phyloP scores from a whole-genome alignment of 1,140 invertebrate species.

The Drosophila rufa region DNA sequence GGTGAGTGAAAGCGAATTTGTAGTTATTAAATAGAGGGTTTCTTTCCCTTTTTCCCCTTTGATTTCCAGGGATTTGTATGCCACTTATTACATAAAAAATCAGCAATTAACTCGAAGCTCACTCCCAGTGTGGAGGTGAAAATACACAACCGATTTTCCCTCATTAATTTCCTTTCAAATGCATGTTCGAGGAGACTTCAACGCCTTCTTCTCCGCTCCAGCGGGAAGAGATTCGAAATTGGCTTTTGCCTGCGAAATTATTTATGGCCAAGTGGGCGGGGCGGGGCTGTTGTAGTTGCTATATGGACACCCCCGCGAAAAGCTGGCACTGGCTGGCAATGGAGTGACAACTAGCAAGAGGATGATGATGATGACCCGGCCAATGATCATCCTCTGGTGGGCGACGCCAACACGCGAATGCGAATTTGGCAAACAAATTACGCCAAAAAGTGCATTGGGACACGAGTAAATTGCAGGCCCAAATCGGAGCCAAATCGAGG shows the following conservation, averaged over 20 bases:
- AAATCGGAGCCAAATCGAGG: slow-evolving; percentile 60
- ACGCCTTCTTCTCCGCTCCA: slow-evolving; percentile 20
- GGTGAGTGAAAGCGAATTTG: neutral
- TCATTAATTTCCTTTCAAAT: slow-evolving; percentile 26
- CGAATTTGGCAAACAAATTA: slow-evolving; percentile 78
- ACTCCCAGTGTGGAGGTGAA: neutral
- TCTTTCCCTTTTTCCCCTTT: neutral
- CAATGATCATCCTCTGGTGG: slow-evolving; percentile 6
- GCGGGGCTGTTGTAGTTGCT: slow-evolving; percentile 19
- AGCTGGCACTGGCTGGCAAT: slow-evolving; percentile 12
- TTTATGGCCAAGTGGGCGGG: slow-evolving; percentile 53
- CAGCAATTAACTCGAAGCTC: neutral
- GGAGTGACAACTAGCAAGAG: slow-evolving; percentile 48
- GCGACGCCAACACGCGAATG: slow-evolving; percentile 64
- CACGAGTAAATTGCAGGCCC: slow-evolving; percentile 43
- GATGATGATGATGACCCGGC: slow-evolving; percentile 9
- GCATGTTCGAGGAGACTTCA: slow-evolving; percentile 10
- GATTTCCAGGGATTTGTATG: neutral
- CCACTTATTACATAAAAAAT: neutral
- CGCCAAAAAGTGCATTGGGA: slow-evolving; percentile 61
- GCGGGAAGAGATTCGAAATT: slow-evolving; percentile 29
- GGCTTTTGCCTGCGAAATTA: slow-evolving; percentile 45
- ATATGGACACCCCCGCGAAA: slow-evolving; percentile 56
- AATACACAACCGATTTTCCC: slow-evolving; percentile 10
- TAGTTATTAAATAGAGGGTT: neutral